phyloP scores from a whole-genome alignment of 2,888 invertebrate species.

The Drosophila borealis region DNA sequence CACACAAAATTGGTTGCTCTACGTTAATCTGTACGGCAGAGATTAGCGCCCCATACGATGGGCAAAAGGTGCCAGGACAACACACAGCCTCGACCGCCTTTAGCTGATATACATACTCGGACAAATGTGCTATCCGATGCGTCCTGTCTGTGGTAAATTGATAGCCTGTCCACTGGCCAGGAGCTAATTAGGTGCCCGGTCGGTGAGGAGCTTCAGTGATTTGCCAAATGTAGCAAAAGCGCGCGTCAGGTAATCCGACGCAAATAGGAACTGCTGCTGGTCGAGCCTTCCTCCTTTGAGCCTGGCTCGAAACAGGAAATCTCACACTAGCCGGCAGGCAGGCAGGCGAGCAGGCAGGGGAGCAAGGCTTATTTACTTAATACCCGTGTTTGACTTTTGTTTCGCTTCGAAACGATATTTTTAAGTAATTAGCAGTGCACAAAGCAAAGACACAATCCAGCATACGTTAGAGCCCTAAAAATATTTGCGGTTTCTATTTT shows the following conservation, averaged over 20 bases:
- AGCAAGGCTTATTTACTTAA: conserved; percentile 32
- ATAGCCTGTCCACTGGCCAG: conserved; percentile 68
- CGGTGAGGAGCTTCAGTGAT: conserved; percentile 31
- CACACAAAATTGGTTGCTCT: conserved; percentile 70
- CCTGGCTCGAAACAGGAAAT: conserved; percentile 47
- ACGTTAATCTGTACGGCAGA: conserved; percentile 77
- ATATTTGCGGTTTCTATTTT: conserved; percentile 72
- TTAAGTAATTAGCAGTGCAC: conserved; percentile 67
- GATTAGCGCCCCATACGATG: conserved; percentile 72
- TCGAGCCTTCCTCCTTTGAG: conserved; percentile 10
- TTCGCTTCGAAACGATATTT: conserved; percentile 39
- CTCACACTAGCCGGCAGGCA: conserved; percentile 58
- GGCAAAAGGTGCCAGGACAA: conserved; percentile 44
- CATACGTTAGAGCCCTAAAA: conserved; percentile 52
- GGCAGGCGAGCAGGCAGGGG: not conserved
- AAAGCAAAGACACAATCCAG: conserved; percentile 41
- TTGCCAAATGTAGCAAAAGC: conserved; percentile 55
- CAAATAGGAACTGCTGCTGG: conserved; percentile 60
- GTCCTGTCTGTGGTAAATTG: conserved; percentile 67
- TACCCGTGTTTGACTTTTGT: conserved; percentile 49
- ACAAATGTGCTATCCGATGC: conserved; percentile 73
- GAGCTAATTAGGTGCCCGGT: conserved; percentile 68
- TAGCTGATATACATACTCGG: conserved; percentile 20
- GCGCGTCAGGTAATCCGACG: conserved; percentile 54
- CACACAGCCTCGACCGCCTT: conserved; percentile 26